Evolutionary conservation across 2,888 invertebrate genomes (phyloP).

Genomic region (Actias luna): DNA sequence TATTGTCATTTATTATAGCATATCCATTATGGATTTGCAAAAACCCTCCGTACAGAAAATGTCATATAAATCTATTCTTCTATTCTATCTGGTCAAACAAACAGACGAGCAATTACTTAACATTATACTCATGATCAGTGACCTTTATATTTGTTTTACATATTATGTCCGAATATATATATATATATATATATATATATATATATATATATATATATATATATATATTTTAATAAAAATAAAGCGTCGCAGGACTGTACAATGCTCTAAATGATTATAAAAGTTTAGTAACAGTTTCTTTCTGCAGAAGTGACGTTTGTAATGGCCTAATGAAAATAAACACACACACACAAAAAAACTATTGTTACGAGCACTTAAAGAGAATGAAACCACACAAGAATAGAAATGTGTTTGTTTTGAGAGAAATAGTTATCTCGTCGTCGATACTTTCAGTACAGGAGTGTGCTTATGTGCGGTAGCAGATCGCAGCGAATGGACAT

Average conservation of each 20-base stretch:
- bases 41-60: too few species aligned
- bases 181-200: too few species aligned
- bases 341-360: constrained; percentile 40
- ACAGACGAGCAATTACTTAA: too few species aligned
- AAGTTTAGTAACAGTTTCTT: constrained; percentile 22
- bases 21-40: too few species aligned
- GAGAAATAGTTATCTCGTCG: constrained; percentile 42
- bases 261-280: constrained; percentile 11
- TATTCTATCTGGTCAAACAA: too few species aligned
- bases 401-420: constrained; percentile 64
- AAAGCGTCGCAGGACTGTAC: background rate
- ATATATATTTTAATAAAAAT: too few species aligned
- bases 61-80: too few species aligned
- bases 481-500: constrained; percentile 21
- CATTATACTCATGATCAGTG: too few species aligned
- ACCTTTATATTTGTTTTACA: too few species aligned
- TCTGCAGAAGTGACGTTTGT: constrained; percentile 40
- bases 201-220: too few species aligned
- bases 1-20: too few species aligned
- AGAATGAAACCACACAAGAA: constrained; percentile 47
- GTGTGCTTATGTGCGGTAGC: constrained; percentile 26
- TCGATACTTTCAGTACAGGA: constrained; percentile 11
- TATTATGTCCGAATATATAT: too few species aligned
- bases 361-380: constrained; percentile 53
- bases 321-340: constrained; percentile 49